Percentiles rank a stretch among this genome's conserved stretches.
phyloP scores from a whole-genome alignment of 37 sponge, comb jelly and placozoan genomes.

The Petrosia ficiformis region DNA sequence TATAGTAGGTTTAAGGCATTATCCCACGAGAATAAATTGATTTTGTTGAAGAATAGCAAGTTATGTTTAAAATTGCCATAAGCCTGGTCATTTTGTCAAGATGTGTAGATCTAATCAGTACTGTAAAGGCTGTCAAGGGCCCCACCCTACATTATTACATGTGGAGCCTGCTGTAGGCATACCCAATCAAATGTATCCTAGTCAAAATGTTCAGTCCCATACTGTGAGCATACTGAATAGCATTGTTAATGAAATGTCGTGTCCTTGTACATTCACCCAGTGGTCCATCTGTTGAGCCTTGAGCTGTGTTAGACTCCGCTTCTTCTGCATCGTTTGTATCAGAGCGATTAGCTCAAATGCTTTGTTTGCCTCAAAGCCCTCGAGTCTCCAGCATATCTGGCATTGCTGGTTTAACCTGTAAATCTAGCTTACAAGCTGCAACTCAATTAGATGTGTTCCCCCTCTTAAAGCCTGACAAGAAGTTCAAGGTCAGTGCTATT shows the following conservation, averaged over 20 bases:
- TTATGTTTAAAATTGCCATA: slow-evolving; percentile 7
- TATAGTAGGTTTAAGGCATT: no score
- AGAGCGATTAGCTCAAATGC: slow-evolving; percentile 30
- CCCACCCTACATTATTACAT: not conserved
- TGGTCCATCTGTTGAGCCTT: slow-evolving; percentile 21
- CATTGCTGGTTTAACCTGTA: slow-evolving; percentile 23
- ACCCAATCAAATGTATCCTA: not conserved
- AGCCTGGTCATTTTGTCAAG: slow-evolving; percentile 14
- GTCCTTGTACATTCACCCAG: slow-evolving; percentile 19
- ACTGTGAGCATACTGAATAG: not conserved
- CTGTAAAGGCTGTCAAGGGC: not conserved
- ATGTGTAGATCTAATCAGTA: not conserved
- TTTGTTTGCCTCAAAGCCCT: slow-evolving; percentile 6
- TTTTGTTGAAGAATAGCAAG: not conserved
- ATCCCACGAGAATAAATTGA: slow-evolving; percentile 19
- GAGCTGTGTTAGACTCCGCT: slow-evolving; percentile 38
- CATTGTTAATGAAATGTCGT: slow-evolving; percentile 42
- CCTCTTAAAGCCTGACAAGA: not conserved
- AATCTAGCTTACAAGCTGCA: slow-evolving; percentile 23
- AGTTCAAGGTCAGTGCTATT: slow-evolving; percentile 27
- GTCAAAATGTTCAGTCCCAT: not conserved
- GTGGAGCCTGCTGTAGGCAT: not conserved
- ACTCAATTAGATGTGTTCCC: slow-evolving; percentile 15
- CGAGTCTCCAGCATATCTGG: slow-evolving; percentile 13
- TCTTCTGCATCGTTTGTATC: slow-evolving; percentile 32